Base-by-base conservation (phyloP, 2,113 vertebrate genomes). In the Arvicanthis niloticus region DNA sequence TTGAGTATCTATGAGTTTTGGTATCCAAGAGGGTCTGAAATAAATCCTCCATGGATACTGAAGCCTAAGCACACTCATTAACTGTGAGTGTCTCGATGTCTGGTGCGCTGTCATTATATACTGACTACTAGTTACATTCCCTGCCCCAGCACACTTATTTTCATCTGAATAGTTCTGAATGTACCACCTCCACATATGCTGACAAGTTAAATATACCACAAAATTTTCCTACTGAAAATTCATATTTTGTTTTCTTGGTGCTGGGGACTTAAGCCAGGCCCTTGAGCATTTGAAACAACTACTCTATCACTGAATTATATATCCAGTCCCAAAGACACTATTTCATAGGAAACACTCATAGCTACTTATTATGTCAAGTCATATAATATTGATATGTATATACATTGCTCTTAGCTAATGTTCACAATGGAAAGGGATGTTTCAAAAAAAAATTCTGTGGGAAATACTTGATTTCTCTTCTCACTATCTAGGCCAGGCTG, bases 171-270 rank as follows among this genome's bases (percentile, higher is more conserved):
- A 26, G 45, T 91, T 93, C 73, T 72, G 60, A 96, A 80, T 75
- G 40, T 89, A 84, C 89, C 75, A 90, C 90, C 31, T 82, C 48
- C 73, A 82, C 3, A 92, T 60, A 73, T 7, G 76, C 17, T 81
- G 34, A 85, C 89, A 60, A 96, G 58, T 60, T 91, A 72, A 65
- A 95, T 40, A 93, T 6, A 93, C 53, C 31, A 73, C 77, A 68
- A 75, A 95, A 93, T 10, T 88, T 91, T 65, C 95, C 67, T 93
- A 62, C 7, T 93, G 80, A 92, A 92, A 73, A 65, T 4, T 73
- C 26, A 34, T 90, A 75, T 17, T 29, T 37, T 89, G 31, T 48
- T 77, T 78, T 67, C 34, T 29, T 67, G 45, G 58, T 67, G 22
- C 56, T 77, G 29, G 31, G 53, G 7, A 45, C 42, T 5, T 16